Base-by-base conservation (phyloP, 2,113 vertebrate species). In the Bostrychus sinensis region DNA sequence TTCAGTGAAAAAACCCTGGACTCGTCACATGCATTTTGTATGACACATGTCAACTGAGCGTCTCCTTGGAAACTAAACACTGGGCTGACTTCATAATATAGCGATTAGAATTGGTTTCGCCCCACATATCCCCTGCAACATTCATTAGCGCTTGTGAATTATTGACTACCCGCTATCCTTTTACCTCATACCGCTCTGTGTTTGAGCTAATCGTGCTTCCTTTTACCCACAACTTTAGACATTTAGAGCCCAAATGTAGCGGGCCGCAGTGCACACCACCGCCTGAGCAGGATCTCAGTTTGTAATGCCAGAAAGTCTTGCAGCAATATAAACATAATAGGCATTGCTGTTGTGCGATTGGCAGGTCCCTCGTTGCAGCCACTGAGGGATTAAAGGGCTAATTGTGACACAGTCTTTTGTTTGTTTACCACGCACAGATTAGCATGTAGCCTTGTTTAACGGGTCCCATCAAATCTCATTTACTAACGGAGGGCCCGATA, bases 141-240 rank as follows among this genome's bases (percentile, higher is more conserved):
- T 95, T 96, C 89, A 96, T 96, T 93, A 95, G 91, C 38, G 64
- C 83, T 82, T 84, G 89, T 90, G 86, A 95, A 97, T 97, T 93
- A 96, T 95, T 97, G 85, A 97, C 77, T 54, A 92, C 74, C 38
- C 20, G 69, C 91, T 93, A 94, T 96, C 92, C 84, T 88, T 94
- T 95, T 95, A 93, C 95, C 77, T 84, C 89, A 81, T 86, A 85
- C 77, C 77, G 77, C 83, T 81, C 71, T 69, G 90, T 75, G 77
- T 80, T 91, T 86, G 85, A 91, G 86, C 88, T 90, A 80, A 89
- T 93, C 82, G 57, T 56, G 78, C 88, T 91, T 78, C 82, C 90
- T 92, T 92, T 48, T 91, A 72, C 85, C 81, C 89, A 89, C 78
- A 87, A 90, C 70, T 48, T 48, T 62, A 81, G 77, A 74, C 89